These are phyloP conservation scores for Microctenopoma stevenorrisi DNA, from an alignment of 2,797 vertebrate genomes.

Conservation along the genomic window DNA sequence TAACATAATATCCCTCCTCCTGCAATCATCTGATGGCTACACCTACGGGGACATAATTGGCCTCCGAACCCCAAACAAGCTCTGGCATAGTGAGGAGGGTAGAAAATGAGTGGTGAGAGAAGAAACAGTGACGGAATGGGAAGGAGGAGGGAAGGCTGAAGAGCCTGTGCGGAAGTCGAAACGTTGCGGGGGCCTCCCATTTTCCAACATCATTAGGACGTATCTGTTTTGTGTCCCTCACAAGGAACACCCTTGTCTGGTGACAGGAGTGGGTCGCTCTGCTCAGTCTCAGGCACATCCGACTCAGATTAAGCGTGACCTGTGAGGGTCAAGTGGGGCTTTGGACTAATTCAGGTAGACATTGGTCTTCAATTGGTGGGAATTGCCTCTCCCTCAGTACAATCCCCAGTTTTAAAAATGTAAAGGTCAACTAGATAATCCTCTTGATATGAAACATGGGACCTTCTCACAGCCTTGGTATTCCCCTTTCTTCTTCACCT, in stretches of 20 bases:
- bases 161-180: constrained; percentile 32
- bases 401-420: constrained; percentile 54
- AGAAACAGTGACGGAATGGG: constrained; percentile 34
- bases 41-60: constrained; percentile 77
- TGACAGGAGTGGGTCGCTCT: constrained; percentile 78
- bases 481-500: background rate
- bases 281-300: constrained; percentile 73
- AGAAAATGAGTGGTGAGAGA: constrained; percentile 1
- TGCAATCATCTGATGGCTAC: constrained; percentile 80
- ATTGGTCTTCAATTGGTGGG: constrained; percentile 71
- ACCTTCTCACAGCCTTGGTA: constrained; percentile 30
- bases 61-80: constrained; percentile 65
- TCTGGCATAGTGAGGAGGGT: constrained; percentile 38
- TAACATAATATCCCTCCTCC: constrained; percentile 77
- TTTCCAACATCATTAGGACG: constrained; percentile 75
- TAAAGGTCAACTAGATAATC: constrained; percentile 81
- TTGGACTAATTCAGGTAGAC: constrained; percentile 80
- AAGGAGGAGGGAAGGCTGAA: constrained; percentile 1
- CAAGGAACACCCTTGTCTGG: constrained; percentile 48
- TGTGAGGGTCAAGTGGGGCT: constrained; percentile 80
- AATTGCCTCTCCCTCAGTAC: constrained; percentile 64
- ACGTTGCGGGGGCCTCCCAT: constrained; percentile 57
- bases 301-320: constrained; percentile 80
- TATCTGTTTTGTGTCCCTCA: constrained; percentile 76
- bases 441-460: constrained; percentile 72